These are phyloP conservation scores for Acipenser oxyrinchus DNA, from an alignment of 2,797 vertebrate species.

Conservation along the genomic window DNA sequence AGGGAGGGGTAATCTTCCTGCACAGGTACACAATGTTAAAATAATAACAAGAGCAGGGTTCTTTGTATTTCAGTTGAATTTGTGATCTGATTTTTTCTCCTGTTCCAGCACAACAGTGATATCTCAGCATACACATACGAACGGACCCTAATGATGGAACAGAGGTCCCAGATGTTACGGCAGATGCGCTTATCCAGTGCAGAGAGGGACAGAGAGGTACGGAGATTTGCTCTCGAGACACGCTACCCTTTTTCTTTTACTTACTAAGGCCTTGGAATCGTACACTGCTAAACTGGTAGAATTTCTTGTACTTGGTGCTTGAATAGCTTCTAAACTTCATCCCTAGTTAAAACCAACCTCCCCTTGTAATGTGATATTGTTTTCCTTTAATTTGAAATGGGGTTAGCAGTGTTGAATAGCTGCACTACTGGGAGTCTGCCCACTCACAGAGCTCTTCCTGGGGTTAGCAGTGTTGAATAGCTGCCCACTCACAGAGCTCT, in stretches of 20 bases:
- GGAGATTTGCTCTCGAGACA: constrained; percentile 8
- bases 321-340: no score
- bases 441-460: no score
- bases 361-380: background rate
- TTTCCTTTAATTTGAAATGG: background rate
- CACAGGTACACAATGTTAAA: background rate
- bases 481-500: no score
- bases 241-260: no score
- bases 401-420: background rate
- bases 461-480: no score
- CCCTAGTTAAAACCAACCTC: no score
- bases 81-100: background rate
- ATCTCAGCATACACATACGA: constrained; percentile 97
- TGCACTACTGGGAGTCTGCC: background rate
- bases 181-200: constrained; percentile 93
- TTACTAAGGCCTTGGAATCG: no score
- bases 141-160: constrained; percentile 97
- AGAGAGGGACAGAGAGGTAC: constrained; percentile 85
- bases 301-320: no score
- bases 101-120: constrained; percentile 81
- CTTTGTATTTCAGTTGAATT: background rate
- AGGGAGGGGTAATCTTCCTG: background rate
- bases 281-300: no score
- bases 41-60: background rate
- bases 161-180: constrained; percentile 93